Evolutionary conservation across 2,113 vertebrate genomes (phyloP).

Genomic region (Prolemur simus): DNA sequence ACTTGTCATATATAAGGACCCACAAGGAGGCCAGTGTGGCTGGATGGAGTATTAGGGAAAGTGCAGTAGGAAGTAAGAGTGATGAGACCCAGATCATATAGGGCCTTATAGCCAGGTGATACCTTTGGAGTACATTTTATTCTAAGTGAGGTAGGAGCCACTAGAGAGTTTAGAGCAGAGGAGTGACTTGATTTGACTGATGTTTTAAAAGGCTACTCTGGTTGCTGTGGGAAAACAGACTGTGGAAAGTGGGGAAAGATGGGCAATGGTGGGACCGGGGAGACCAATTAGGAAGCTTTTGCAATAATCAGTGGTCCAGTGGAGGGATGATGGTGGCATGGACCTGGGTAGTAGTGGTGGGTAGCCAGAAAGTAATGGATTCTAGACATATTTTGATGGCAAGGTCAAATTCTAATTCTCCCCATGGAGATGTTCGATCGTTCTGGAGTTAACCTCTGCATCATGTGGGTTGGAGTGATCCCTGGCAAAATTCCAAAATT

Average conservation of each 20-base stretch:
- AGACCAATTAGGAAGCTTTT: not conserved
- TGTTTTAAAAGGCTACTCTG: not conserved
- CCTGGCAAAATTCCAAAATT: slow-evolving; percentile 28
- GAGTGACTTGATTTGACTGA: not conserved
- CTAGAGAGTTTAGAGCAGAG: not conserved
- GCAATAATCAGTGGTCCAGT: not conserved
- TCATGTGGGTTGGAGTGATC: not conserved
- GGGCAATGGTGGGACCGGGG: not conserved
- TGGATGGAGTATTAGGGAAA: not conserved
- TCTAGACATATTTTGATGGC: slow-evolving; percentile 3
- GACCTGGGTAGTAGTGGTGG: not conserved
- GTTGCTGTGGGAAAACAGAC: not conserved
- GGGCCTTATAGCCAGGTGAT: not conserved
- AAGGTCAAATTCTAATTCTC: not conserved
- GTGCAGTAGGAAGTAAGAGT: not conserved
- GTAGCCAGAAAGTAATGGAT: not conserved
- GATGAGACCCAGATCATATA: not conserved
- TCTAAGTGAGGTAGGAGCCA: not conserved
- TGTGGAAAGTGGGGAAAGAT: not conserved
- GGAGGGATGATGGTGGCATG: not conserved
- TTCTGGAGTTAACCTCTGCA: not conserved
- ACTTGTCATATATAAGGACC: not conserved
- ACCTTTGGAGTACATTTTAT: not conserved
- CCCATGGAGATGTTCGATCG: not conserved
- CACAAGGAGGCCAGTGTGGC: not conserved